Evolutionary conservation across 2,113 vertebrate species (phyloP).

Genomic region (Agelaius phoeniceus): DNA sequence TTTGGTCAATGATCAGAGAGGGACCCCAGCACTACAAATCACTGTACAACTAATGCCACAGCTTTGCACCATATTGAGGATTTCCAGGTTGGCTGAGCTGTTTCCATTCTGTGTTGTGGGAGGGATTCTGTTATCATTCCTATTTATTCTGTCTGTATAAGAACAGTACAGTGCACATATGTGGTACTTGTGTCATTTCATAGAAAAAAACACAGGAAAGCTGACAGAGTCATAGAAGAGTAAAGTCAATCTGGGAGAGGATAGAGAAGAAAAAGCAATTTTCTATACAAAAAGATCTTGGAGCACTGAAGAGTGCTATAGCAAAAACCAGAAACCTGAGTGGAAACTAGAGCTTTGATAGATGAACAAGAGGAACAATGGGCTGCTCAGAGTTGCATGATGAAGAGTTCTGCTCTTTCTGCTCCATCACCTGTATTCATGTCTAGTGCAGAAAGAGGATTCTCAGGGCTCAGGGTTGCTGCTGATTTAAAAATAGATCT

Average conservation of each 20-base stretch:
- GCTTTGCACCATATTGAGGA: neutral
- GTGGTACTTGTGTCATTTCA: neutral
- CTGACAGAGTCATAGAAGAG: neutral
- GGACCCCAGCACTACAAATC: neutral
- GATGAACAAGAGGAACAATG: neutral
- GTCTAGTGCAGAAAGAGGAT: neutral
- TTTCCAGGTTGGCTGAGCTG: neutral
- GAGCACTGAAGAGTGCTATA: neutral
- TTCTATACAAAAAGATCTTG: neutral
- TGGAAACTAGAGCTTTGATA: neutral
- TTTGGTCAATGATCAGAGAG: neutral
- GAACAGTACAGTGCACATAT: neutral
- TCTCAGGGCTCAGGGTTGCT: neutral
- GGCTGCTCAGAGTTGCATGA: neutral
- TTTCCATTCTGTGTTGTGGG: neutral
- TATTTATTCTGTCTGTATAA: neutral
- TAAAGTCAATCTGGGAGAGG: neutral
- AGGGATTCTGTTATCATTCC: neutral
- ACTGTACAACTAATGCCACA: neutral
- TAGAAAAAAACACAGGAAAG: neutral
- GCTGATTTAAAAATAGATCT: slow-evolving; percentile 17
- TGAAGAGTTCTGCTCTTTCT: neutral
- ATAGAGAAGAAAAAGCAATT: neutral
- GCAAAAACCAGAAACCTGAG: neutral
- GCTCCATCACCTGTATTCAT: neutral